A percentile compares a stretch with the other conserved stretches of the same genome.
Evolutionary conservation across 2,888 invertebrate species (phyloP).

Genomic region (Callinectes sapidus): DNA sequence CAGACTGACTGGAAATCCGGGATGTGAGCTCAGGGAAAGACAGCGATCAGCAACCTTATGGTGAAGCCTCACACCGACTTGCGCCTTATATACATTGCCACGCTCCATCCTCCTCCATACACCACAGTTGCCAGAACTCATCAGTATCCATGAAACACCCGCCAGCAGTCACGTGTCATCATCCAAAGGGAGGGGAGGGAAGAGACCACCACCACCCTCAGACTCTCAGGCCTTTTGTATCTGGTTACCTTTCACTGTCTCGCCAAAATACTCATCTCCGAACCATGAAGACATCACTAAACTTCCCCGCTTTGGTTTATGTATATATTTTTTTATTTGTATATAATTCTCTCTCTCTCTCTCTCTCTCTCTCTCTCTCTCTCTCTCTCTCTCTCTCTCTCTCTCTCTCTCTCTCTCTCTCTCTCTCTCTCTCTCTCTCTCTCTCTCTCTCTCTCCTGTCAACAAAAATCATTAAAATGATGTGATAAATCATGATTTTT

Average conservation of each 20-base stretch:
- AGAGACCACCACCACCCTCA: not conserved
- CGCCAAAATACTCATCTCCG: not conserved
- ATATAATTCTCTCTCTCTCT: not conserved
- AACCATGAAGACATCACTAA: not conserved
- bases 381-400: conserved; percentile 1
- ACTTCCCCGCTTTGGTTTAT: not conserved
- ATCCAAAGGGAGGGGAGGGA: not conserved
- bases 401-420: not conserved
- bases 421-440: too few species aligned
- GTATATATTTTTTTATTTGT: not conserved
- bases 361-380: conserved; percentile 20
- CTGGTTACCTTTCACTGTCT: not conserved
- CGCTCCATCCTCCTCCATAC: not conserved
- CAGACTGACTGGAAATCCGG: not conserved
- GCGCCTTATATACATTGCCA: not conserved
- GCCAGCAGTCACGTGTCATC: not conserved
- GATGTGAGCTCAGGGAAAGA: not conserved
- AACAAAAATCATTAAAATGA: too few species aligned
- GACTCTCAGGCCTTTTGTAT: not conserved
- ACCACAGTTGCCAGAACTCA: conserved; percentile 10
- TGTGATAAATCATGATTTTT: too few species aligned
- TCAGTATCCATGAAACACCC: not conserved
- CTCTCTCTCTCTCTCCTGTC: too few species aligned
- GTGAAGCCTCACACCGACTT: not conserved
- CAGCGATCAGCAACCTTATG: not conserved